Evolutionary conservation across 1,140 invertebrate species (phyloP).

Genomic region (Sinella curviseta): DNA sequence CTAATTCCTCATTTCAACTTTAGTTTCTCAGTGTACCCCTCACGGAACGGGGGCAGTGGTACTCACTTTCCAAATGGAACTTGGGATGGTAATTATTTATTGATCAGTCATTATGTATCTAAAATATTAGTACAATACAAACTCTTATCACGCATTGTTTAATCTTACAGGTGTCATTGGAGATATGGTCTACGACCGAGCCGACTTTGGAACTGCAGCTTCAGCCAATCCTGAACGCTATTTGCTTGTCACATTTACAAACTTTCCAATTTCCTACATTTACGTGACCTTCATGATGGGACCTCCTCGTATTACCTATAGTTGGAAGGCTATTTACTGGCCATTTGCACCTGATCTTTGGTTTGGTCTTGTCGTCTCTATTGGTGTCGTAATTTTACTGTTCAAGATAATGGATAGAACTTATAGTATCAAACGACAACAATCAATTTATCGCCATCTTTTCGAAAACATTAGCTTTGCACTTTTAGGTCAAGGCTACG

Average conservation of each 20-base stretch:
- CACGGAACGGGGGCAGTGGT: background rate
- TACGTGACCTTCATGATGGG: background rate
- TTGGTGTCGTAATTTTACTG: background rate
- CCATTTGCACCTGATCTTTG: background rate
- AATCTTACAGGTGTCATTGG: constrained; percentile 15
- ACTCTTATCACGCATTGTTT: background rate
- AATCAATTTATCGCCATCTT: background rate
- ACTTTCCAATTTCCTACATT: background rate
- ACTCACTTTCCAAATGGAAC: background rate
- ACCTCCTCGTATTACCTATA: background rate
- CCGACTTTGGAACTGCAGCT: background rate
- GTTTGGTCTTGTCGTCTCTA: background rate
- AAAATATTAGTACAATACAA: background rate
- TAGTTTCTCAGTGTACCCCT: background rate
- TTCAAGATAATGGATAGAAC: background rate
- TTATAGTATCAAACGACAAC: background rate
- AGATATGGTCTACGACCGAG: background rate
- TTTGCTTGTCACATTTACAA: background rate
- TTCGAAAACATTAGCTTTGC: background rate
- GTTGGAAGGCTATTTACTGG: constrained; percentile 4
- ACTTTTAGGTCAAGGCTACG: background rate
- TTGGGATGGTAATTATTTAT: constrained; percentile 1
- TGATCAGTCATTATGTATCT: background rate
- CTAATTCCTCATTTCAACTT: background rate
- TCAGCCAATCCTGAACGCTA: background rate